A percentile compares a stretch with the other conserved stretches of the same genome.
Evolutionary conservation across 37 sponge, comb jelly and placozoan genomes (phyloP).

Genomic region (Petrosia ficiformis): DNA sequence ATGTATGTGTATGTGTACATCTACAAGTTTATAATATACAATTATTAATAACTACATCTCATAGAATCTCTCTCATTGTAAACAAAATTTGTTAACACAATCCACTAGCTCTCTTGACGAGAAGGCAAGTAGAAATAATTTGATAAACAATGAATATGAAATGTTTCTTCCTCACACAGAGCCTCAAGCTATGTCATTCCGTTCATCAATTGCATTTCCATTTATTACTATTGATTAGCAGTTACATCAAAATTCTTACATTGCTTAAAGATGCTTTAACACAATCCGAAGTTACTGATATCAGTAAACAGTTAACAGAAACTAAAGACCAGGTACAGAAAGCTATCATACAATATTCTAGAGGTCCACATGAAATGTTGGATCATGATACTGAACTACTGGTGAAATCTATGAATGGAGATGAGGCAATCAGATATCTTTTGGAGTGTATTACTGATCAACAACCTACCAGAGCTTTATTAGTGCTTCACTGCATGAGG

Average conservation of each 20-base stretch:
- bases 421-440: slow-evolving; percentile 29
- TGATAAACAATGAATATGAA: not conserved
- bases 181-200: slow-evolving; percentile 58
- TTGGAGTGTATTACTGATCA: slow-evolving; percentile 37
- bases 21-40: too few species aligned
- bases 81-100: too few species aligned
- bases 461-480: slow-evolving; percentile 29
- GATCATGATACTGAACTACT: slow-evolving; percentile 3
- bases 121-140: not conserved
- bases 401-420: not conserved
- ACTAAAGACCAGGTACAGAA: slow-evolving; percentile 23
- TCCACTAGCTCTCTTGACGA: too few species aligned
- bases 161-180: slow-evolving; percentile 32
- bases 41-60: too few species aligned
- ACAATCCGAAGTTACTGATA: slow-evolving; percentile 33
- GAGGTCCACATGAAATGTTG: not conserved
- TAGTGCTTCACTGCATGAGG: slow-evolving; percentile 55
- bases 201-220: slow-evolving; percentile 84
- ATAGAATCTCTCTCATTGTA: too few species aligned
- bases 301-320: slow-evolving; percentile 51
- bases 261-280: not conserved
- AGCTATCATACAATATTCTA: slow-evolving; percentile 7
- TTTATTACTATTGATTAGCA: slow-evolving; percentile 62
- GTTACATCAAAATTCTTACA: slow-evolving; percentile 64
- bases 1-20: too few species aligned